Conservation (phyloP, 2,888 invertebrate genomes). For the Creontiades dilutus region DNA sequence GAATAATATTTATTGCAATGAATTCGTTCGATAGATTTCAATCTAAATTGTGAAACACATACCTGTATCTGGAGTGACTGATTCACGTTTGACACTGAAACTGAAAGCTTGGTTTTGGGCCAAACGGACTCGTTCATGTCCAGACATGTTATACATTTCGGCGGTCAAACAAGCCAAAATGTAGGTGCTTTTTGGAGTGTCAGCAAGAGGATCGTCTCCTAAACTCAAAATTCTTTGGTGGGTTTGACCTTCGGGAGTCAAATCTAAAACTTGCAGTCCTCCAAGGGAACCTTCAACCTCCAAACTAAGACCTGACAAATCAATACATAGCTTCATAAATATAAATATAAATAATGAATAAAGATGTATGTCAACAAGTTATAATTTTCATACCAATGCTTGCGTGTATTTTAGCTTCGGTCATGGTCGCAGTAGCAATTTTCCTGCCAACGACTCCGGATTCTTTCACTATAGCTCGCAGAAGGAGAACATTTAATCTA, state of each 20-base stretch:
- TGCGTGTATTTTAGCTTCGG: slow-evolving; percentile 93
- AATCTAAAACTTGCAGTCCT: slow-evolving; percentile 93
- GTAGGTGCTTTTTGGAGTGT: slow-evolving; percentile 77
- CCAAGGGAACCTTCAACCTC: slow-evolving; percentile 92
- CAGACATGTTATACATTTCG: slow-evolving; percentile 78
- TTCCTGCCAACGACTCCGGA: slow-evolving; percentile 89
- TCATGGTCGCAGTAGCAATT: slow-evolving; percentile 95
- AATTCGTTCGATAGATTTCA: neutral
- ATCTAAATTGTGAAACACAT: neutral
- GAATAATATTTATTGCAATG: neutral
- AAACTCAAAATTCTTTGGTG: slow-evolving; percentile 93
- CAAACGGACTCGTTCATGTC: slow-evolving; percentile 67
- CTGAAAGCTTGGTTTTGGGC: slow-evolving; percentile 80
- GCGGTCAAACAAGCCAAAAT: slow-evolving; percentile 77
- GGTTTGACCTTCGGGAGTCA: slow-evolving; percentile 89
- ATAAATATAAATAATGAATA: neutral
- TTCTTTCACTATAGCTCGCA: slow-evolving; percentile 87
- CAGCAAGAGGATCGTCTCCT: slow-evolving; percentile 86
- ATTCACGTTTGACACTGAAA: slow-evolving; percentile 79
- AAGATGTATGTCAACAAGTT: neutral
- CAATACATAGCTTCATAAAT: neutral
- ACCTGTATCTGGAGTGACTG: slow-evolving; percentile 76
- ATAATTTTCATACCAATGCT: slow-evolving; percentile 81
- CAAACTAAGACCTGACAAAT: slow-evolving; percentile 80
- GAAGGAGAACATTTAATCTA: slow-evolving; percentile 90